Percentiles rank a stretch among this genome's conserved stretches.
Conservation (phyloP, 2,797 vertebrate species). For the Atherinosoma microstoma region DNA sequence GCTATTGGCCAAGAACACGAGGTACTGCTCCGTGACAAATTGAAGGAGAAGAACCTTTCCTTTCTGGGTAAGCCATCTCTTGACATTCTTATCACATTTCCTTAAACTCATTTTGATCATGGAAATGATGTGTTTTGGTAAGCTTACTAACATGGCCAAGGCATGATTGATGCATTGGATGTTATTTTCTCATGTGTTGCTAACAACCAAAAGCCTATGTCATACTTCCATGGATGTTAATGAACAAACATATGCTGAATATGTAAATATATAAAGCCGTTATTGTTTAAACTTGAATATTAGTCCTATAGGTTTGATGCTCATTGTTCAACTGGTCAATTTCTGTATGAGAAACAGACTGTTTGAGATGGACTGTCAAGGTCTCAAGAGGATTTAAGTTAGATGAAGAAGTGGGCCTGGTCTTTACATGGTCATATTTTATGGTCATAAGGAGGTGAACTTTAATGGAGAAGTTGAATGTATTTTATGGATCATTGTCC, state of each 20-base stretch:
- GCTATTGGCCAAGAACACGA: constrained; percentile 96
- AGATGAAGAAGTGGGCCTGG: neutral
- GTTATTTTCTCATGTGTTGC: neutral
- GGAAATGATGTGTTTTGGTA: constrained; percentile 53
- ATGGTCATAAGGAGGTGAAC: neutral
- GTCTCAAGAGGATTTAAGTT: neutral
- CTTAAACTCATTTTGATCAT: constrained; percentile 20
- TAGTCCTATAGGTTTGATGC: neutral
- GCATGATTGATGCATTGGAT: constrained; percentile 64
- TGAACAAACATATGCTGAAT: neutral
- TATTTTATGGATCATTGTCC: neutral
- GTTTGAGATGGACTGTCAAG: neutral
- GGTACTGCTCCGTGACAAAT: constrained; percentile 91
- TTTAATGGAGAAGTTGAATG: neutral
- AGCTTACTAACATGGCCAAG: constrained; percentile 47
- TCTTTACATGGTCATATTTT: neutral
- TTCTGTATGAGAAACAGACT: neutral
- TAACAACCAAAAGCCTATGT: neutral
- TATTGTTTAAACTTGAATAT: neutral
- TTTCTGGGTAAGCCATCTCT: constrained; percentile 90
- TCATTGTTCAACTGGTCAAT: neutral
- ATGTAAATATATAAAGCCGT: neutral
- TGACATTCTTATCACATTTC: constrained; percentile 31
- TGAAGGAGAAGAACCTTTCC: constrained; percentile 91
- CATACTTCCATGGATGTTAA: neutral